Conservation (phyloP, 2,113 vertebrate genomes). For the Alectura lathami region DNA sequence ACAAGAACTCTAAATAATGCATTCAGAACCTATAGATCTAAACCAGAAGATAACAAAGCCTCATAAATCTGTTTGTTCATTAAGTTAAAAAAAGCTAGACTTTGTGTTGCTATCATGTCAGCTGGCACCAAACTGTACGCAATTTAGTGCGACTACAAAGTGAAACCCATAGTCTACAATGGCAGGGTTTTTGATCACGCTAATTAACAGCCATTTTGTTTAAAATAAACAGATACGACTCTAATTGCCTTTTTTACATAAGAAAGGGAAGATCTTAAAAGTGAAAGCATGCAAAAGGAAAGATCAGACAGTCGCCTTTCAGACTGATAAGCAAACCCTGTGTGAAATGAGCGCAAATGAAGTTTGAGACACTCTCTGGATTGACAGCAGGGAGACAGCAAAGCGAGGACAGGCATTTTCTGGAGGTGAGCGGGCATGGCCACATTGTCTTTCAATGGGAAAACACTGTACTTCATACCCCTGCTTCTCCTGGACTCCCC, state of each 20-base stretch:
- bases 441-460: neutral
- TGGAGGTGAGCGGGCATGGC: neutral
- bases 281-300: conserved; percentile 86
- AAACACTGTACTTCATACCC: neutral
- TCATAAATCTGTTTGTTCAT: conserved; percentile 89
- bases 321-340: conserved; percentile 75
- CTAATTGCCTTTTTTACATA: conserved; percentile 99
- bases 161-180: conserved; percentile 87
- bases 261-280: conserved; percentile 99
- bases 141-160: conserved; percentile 94
- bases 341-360: conserved; percentile 71
- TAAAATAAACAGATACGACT: conserved; percentile 99
- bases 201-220: conserved; percentile 99
- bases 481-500: neutral
- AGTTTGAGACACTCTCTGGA: conserved; percentile 54
- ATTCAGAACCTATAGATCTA: conserved; percentile 79
- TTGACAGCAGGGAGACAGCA: conserved; percentile 43
- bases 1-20: conserved; percentile 78
- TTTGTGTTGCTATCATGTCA: conserved; percentile 91
- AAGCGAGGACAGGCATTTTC: neutral
- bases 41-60: conserved; percentile 83
- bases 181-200: conserved; percentile 94
- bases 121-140: conserved; percentile 89
- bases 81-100: conserved; percentile 83
- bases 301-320: conserved; percentile 87